A percentile compares a stretch with the other conserved stretches of the same genome.
These are phyloP conservation scores for Polyommatus iphigenia DNA, from an alignment of 2,888 invertebrate species.

Conservation along the genomic window DNA sequence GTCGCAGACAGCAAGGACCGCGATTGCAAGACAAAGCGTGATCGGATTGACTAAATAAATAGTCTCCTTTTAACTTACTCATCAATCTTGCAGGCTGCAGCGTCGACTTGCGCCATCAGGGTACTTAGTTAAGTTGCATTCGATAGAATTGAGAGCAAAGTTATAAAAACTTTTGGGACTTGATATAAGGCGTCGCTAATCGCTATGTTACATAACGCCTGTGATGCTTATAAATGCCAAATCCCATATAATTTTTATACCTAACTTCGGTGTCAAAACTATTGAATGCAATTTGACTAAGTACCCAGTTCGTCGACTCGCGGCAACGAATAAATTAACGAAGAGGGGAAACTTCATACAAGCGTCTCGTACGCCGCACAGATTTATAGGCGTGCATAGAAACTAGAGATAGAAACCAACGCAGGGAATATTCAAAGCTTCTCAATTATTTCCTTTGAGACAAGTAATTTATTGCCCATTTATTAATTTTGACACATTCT, in stretches of 20 bases:
- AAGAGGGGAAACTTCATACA: constrained; percentile 14
- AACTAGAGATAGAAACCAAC: background rate
- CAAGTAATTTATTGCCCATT: background rate
- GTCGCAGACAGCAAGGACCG: constrained; percentile 57
- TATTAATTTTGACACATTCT: background rate
- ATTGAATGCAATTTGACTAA: background rate
- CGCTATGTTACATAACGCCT: too few species aligned
- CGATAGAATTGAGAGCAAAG: background rate
- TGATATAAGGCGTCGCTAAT: too few species aligned
- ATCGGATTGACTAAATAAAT: constrained; percentile 76
- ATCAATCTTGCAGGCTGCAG: constrained; percentile 74
- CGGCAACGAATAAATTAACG: constrained; percentile 39
- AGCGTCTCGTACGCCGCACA: background rate
- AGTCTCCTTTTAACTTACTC: constrained; percentile 68
- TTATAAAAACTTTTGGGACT: too few species aligned
- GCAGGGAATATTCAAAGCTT: background rate
- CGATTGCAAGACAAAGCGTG: constrained; percentile 73
- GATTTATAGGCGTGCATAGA: constrained; percentile 6
- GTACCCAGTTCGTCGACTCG: constrained; percentile 62
- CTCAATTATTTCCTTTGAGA: background rate
- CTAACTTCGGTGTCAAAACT: too few species aligned
- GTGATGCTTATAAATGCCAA: too few species aligned
- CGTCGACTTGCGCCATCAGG: constrained; percentile 64
- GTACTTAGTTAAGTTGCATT: background rate
- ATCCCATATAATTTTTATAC: too few species aligned